Percentiles rank a stretch among this genome's conserved stretches.
phyloP scores from a whole-genome alignment of 30 jellyfish, hydroid and myxozoan species.

The Aurelia sp. region DNA sequence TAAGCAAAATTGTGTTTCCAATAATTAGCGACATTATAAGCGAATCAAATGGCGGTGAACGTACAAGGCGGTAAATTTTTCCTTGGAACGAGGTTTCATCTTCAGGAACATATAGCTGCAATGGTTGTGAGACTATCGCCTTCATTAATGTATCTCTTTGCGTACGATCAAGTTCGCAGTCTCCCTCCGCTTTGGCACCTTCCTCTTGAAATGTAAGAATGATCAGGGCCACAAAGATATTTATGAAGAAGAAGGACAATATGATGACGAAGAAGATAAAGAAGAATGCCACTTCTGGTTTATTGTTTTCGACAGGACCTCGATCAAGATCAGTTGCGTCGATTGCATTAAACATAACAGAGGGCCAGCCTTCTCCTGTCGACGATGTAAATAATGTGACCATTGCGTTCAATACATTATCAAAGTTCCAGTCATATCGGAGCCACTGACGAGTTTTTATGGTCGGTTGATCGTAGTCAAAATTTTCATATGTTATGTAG shows the following conservation, averaged over 20 bases:
- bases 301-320: conserved; percentile 72
- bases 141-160: conserved; percentile 79
- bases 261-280: conserved; percentile 76
- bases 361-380: conserved; percentile 94
- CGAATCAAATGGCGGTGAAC: conserved; percentile 76
- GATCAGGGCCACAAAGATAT: conserved; percentile 84
- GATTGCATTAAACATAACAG: conserved; percentile 82
- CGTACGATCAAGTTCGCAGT: conserved; percentile 79
- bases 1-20: conserved; percentile 64
- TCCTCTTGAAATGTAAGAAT: conserved; percentile 84
- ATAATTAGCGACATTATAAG: conserved; percentile 71
- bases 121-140: conserved; percentile 84
- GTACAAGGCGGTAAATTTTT: conserved; percentile 80
- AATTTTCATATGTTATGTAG: conserved; percentile 40
- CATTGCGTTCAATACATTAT: conserved; percentile 70
- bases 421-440: conserved; percentile 69
- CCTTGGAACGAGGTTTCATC: conserved; percentile 77
- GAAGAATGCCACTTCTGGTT: conserved; percentile 72
- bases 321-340: conserved; percentile 66
- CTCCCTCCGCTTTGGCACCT: conserved; percentile 82
- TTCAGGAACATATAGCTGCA: conserved; percentile 84
- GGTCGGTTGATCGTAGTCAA: conserved; percentile 60
- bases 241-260: conserved; percentile 83
- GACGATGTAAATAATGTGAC: conserved; percentile 80
- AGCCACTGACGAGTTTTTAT: conserved; percentile 65